Percentiles rank a stretch among this genome's conserved stretches.
phyloP scores from a whole-genome alignment of 2,113 vertebrate genomes.

The Pteronura brasiliensis region DNA sequence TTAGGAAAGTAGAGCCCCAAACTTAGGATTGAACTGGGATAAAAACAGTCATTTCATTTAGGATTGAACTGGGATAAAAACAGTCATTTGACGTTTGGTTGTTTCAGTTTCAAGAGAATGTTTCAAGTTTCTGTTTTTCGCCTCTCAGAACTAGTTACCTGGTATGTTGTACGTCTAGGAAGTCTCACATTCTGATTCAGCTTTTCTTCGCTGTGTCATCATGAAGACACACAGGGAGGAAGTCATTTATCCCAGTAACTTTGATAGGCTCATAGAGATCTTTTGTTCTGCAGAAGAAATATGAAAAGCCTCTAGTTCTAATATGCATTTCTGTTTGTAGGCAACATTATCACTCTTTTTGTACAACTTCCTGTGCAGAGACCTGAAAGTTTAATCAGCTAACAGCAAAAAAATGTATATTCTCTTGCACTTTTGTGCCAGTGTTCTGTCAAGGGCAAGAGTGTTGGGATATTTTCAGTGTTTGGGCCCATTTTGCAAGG shows the following conservation, averaged over 20 bases:
- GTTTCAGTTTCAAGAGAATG: background rate
- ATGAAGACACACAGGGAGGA: background rate
- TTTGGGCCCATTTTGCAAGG: background rate
- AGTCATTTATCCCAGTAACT: slow-evolving; percentile 9
- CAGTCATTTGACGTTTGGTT: background rate
- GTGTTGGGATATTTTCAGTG: background rate
- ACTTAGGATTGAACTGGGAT: slow-evolving; percentile 6
- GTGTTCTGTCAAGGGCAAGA: background rate
- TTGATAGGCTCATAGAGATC: background rate
- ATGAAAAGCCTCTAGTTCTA: slow-evolving; percentile 2
- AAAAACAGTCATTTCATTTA: background rate
- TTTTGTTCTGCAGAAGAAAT: slow-evolving; percentile 26
- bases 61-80: background rate
- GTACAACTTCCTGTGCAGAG: background rate
- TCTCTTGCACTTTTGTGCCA: background rate
- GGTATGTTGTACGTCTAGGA: background rate
- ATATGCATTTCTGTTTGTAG: background rate
- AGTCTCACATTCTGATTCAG: background rate
- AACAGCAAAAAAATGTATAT: background rate
- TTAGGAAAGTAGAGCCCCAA: background rate
- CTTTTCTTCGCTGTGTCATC: slow-evolving; percentile 17
- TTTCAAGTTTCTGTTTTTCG: slow-evolving; percentile 1
- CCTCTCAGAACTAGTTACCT: background rate
- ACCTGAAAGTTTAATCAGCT: background rate
- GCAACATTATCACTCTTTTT: background rate